Evolutionary conservation across 2,888 invertebrate genomes (phyloP).

Genomic region (Ariolimax columbianus): DNA sequence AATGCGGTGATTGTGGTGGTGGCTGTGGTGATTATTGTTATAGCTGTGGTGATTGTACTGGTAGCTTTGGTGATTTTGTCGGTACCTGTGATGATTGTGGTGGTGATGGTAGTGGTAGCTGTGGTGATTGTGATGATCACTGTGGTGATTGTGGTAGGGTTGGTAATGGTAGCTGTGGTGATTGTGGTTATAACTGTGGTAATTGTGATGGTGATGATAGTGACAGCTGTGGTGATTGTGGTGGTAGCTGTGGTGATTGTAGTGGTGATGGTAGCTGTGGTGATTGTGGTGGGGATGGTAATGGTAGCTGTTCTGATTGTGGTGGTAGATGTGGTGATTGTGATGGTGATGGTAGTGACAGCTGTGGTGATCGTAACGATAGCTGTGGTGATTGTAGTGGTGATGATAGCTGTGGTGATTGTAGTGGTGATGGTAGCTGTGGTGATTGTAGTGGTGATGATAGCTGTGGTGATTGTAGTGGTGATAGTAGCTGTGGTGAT

Average conservation of each 20-base stretch:
- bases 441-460: too few species aligned
- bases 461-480: too few species aligned
- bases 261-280: background rate
- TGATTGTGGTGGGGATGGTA: background rate
- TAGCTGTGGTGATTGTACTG: too few species aligned
- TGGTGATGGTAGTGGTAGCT: conserved; percentile 11
- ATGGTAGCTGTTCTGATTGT: background rate
- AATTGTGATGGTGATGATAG: background rate
- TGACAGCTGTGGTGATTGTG: background rate
- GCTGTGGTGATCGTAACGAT: too few species aligned
- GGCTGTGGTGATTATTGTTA: too few species aligned
- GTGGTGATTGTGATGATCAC: background rate
- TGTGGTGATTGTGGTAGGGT: background rate
- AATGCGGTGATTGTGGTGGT: too few species aligned
- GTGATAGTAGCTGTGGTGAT: too few species aligned
- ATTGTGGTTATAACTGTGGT: background rate
- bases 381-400: too few species aligned
- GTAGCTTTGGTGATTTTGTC: too few species aligned
- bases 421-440: too few species aligned
- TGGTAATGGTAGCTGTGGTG: background rate
- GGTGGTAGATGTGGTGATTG: background rate
- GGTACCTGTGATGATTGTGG: too few species aligned
- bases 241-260: background rate
- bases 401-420: too few species aligned
- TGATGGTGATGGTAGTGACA: background rate